phyloP scores from a whole-genome alignment of 2,113 vertebrate genomes.

The Noctilio leporinus region DNA sequence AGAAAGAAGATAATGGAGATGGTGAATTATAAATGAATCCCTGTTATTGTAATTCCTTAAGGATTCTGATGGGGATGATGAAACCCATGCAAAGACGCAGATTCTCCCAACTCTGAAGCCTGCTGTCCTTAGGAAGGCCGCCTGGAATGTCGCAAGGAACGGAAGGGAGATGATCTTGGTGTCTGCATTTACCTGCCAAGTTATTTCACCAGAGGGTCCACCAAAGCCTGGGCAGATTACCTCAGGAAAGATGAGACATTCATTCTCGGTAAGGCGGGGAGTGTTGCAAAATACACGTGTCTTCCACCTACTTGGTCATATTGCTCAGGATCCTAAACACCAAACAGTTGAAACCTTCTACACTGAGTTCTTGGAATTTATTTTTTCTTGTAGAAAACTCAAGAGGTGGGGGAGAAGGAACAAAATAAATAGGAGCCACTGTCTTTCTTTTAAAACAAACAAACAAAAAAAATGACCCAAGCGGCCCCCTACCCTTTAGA shows the following conservation, averaged over 20 bases:
- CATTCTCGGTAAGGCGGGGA: background rate
- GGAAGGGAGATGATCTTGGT: slow-evolving; percentile 52
- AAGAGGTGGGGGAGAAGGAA: background rate
- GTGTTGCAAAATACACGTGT: slow-evolving; percentile 41
- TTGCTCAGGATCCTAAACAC: background rate
- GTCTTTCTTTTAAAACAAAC: background rate
- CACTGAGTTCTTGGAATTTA: background rate
- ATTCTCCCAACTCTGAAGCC: slow-evolving; percentile 73
- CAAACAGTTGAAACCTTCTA: background rate
- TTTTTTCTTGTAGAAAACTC: slow-evolving; percentile 11
- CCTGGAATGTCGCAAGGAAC: slow-evolving; percentile 71
- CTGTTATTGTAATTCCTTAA: slow-evolving; percentile 85
- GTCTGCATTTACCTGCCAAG: slow-evolving; percentile 67
- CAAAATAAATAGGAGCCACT: background rate
- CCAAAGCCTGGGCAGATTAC: slow-evolving; percentile 43
- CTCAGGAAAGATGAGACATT: slow-evolving; percentile 51
- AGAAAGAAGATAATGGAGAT: slow-evolving; percentile 86
- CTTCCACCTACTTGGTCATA: slow-evolving; percentile 49
- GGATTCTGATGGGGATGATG: slow-evolving; percentile 82
- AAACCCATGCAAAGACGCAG: slow-evolving; percentile 76
- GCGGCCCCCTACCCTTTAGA: too few relatives aligned
- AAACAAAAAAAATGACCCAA: background rate
- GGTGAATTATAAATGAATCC: slow-evolving; percentile 90
- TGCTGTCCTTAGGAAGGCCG: slow-evolving; percentile 70
- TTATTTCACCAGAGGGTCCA: slow-evolving; percentile 64